Conservation (phyloP, 2,797 vertebrate genomes). For the Florisuga fusca region DNA sequence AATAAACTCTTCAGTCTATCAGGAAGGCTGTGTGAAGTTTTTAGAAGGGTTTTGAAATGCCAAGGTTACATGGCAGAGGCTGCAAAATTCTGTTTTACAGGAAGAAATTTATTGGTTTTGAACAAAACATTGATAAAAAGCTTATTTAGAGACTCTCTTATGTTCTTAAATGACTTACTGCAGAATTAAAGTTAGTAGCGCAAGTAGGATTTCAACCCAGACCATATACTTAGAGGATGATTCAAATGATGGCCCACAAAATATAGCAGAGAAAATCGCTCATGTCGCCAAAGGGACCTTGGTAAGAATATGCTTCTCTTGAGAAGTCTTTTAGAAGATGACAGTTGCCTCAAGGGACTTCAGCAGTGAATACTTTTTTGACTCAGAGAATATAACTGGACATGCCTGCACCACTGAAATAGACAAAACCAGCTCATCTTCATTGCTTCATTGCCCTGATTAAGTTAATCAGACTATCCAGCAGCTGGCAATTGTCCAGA, state of each 20-base stretch:
- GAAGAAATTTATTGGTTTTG: conserved; percentile 28
- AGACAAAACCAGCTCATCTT: background rate
- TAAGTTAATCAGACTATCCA: background rate
- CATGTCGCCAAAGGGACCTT: background rate
- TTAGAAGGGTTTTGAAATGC: background rate
- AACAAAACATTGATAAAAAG: conserved; percentile 44
- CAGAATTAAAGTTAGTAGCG: conserved; percentile 22
- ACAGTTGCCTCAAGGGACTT: conserved; percentile 10
- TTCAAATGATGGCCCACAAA: conserved; percentile 28
- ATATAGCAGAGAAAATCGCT: background rate
- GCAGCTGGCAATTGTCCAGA: background rate
- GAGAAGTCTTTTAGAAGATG: conserved; percentile 14
- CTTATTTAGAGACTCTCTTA: conserved; percentile 9
- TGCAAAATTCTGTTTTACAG: background rate
- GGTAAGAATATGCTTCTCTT: background rate
- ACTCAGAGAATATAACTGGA: background rate
- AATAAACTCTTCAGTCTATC: background rate
- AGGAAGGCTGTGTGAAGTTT: background rate
- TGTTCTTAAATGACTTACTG: conserved; percentile 3
- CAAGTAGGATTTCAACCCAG: conserved; percentile 37
- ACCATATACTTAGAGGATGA: conserved; percentile 10
- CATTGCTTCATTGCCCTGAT: background rate
- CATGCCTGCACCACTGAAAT: background rate
- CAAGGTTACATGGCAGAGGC: conserved; percentile 35
- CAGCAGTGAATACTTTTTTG: background rate